A percentile compares a stretch with the other conserved stretches of the same genome.
These are phyloP conservation scores for Pheosia tremula DNA, from an alignment of 2,888 invertebrate genomes.

Conservation along the genomic window DNA sequence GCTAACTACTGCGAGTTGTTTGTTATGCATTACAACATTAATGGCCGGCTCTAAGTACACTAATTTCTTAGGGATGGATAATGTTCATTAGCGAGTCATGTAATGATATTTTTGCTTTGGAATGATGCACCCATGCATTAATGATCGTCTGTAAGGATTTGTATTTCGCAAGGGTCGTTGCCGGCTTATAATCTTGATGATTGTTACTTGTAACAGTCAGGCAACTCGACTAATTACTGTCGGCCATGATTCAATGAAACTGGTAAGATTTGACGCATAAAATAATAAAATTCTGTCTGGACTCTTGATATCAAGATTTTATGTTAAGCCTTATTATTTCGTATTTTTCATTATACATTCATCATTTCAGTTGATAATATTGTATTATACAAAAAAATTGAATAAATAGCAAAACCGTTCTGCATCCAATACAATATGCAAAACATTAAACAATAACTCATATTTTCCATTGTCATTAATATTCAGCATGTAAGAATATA, in stretches of 20 bases:
- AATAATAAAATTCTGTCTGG: not conserved
- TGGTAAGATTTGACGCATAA: not conserved
- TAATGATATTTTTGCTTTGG: slow-evolving; percentile 8
- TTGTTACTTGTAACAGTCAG: no score
- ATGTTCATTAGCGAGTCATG: slow-evolving; percentile 14
- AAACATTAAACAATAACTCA: not conserved
- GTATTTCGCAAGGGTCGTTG: no score
- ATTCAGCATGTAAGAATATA: not conserved
- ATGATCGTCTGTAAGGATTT: no score
- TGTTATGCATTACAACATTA: slow-evolving; percentile 8
- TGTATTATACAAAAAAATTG: not conserved
- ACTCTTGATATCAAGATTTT: not conserved
- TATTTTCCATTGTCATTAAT: not conserved
- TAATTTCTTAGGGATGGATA: slow-evolving; percentile 16
- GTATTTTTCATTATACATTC: not conserved
- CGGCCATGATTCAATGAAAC: no score
- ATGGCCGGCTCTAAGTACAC: slow-evolving; percentile 21
- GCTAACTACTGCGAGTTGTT: slow-evolving; percentile 11
- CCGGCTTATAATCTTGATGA: no score
- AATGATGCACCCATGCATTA: not conserved
- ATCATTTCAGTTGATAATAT: not conserved
- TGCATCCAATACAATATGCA: not conserved
- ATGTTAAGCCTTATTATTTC: not conserved
- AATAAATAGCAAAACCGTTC: not conserved
- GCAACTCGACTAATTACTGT: no score